Conservation (phyloP, 2,888 invertebrate genomes). For the Drosophila infuscata region DNA sequence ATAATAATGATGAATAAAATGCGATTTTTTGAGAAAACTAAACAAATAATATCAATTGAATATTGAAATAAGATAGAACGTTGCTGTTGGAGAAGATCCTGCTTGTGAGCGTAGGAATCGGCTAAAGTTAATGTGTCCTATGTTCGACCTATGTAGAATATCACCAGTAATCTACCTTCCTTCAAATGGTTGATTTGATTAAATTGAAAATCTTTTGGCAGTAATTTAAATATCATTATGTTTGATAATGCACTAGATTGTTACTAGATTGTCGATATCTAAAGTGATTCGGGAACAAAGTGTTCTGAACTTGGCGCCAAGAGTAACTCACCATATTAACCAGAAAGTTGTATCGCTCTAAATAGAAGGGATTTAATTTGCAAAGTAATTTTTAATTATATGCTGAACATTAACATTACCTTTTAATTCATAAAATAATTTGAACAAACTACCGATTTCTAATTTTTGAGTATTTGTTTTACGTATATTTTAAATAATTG, state of each 20-base stretch:
- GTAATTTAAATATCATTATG: too few species aligned
- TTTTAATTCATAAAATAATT: neutral
- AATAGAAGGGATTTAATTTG: neutral
- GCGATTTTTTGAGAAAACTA: slow-evolving; percentile 64
- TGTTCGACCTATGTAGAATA: neutral
- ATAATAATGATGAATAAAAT: slow-evolving; percentile 65
- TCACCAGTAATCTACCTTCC: neutral
- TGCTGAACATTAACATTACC: neutral
- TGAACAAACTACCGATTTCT: too few species aligned
- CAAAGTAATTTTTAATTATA: neutral
- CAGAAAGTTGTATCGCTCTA: neutral
- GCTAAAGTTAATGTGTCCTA: neutral
- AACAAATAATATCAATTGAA: neutral
- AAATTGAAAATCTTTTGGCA: neutral
- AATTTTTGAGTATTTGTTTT: neutral
- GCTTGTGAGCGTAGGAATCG: neutral
- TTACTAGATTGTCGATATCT: neutral
- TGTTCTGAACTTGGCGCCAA: neutral
- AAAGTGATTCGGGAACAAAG: neutral
- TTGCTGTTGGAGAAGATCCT: neutral
- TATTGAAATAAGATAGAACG: neutral
- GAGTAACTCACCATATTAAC: neutral
- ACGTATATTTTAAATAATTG: neutral
- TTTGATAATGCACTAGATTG: too few species aligned
- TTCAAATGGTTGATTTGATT: neutral